Conservation (phyloP, 2,888 invertebrate species). For the Hofmannophila pseudospretella region DNA sequence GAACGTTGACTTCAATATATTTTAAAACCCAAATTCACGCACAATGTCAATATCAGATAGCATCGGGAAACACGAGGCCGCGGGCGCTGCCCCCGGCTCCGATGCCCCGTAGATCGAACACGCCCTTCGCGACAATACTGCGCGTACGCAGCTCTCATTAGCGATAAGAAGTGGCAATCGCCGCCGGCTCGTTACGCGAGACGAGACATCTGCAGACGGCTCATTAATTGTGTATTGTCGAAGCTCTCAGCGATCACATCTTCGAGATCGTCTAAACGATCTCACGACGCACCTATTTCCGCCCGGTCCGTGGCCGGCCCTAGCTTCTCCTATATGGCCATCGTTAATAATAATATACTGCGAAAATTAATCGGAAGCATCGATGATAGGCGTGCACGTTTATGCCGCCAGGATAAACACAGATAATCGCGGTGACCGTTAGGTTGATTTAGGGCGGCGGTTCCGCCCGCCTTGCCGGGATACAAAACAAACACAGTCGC, state of each 20-base stretch:
- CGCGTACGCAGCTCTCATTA: slow-evolving; percentile 49
- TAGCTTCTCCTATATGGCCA: slow-evolving; percentile 31
- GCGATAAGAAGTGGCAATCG: slow-evolving; percentile 51
- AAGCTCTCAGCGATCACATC: slow-evolving; percentile 47
- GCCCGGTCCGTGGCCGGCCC: slow-evolving; percentile 26
- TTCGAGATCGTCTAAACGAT: slow-evolving; percentile 39
- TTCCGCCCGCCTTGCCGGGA: slow-evolving; percentile 30
- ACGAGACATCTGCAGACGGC: slow-evolving; percentile 40
- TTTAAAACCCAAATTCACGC: slow-evolving; percentile 16
- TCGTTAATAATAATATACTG: slow-evolving; percentile 42
- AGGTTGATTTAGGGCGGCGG: slow-evolving; percentile 49
- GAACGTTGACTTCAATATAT: not conserved
- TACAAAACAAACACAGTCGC: slow-evolving; percentile 13
- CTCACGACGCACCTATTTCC: slow-evolving; percentile 49
- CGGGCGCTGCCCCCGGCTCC: slow-evolving; percentile 28
- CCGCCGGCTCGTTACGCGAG: slow-evolving; percentile 47
- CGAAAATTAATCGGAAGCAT: slow-evolving; percentile 59
- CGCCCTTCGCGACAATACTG: slow-evolving; percentile 40
- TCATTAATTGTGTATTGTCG: slow-evolving; percentile 68
- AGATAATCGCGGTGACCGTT: slow-evolving; percentile 50
- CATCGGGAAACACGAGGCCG: slow-evolving; percentile 24
- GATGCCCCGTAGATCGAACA: slow-evolving; percentile 31
- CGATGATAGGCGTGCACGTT: slow-evolving; percentile 52
- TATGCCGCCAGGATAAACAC: slow-evolving; percentile 58
- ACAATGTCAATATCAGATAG: slow-evolving; percentile 21